Evolutionary conservation across 2,888 invertebrate genomes (phyloP), one percentile per base, ranked within the genome.

Genomic region (Pycnomerus fuliginosus): DNA sequence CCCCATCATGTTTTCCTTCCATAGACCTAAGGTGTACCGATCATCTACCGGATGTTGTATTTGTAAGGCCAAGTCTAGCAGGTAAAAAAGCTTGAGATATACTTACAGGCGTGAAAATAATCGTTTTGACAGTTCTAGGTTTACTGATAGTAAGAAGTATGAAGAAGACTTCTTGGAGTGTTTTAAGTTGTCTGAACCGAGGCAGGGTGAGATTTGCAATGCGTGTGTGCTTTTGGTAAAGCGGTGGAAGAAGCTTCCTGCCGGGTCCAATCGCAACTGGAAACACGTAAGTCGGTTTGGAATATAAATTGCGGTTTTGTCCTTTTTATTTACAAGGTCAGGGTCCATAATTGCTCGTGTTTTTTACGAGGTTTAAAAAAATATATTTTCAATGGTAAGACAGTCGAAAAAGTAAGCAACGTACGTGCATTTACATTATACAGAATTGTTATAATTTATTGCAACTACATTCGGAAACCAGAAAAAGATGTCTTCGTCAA

Each of bases 131-230:
- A 87, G 89, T 72, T 90, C 89, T 17, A 78, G 90, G 53, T 90
- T 90, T 69, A 89, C 89, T 1, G 88, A 89, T 65, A 89, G 88
- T 53, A 84, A 84, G 56, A 87, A 87, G 62, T 90, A 90, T 67
- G 89, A 90, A 66, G 80, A 82, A 53, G 88, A 89, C 66, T 90
- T 88, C 67, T 76, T 85, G 61, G 80, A 83, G 61, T 90, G 90
- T 68, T 90, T 90, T 70, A 80, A 84, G 65, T 74, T 89, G 41
- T 76, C 79, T 16, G 83, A 85, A 55, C 81, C 82, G 25, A 77
- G 90, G 16, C 81, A 83, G 45, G 90, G 90, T 5, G 90, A 90
- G 72, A 90, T 90, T 53, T 90, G 90, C 72, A 90, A 90, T 72
- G 90, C 90, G 1, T 90, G 90, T 66, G 90, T 90, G 1, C 75